These are phyloP conservation scores for Miniopterus natalensis DNA, from an alignment of 2,113 vertebrate species.

Conservation along the genomic window DNA sequence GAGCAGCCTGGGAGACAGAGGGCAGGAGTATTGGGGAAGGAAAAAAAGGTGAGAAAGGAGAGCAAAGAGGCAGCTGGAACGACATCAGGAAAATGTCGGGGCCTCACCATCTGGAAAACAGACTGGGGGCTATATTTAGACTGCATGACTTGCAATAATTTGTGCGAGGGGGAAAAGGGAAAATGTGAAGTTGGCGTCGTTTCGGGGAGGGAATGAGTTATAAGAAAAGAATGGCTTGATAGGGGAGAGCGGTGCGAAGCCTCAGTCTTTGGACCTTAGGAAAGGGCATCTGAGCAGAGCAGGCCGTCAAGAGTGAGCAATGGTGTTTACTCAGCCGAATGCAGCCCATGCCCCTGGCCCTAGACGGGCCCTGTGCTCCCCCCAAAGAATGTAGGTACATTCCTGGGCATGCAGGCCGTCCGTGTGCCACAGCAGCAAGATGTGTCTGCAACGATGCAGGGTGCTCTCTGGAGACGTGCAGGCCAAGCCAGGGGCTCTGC, in stretches of 20 bases:
- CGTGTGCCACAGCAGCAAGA: slow-evolving; percentile 74
- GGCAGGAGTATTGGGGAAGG: background rate
- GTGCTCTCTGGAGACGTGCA: slow-evolving; percentile 72
- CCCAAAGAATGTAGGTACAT: slow-evolving; percentile 75
- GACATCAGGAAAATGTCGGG: slow-evolving; percentile 79
- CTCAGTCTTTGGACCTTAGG: slow-evolving; percentile 55
- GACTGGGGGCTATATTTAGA: slow-evolving; percentile 90
- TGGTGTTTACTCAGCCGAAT: slow-evolving; percentile 84
- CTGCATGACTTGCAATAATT: slow-evolving; percentile 91
- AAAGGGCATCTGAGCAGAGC: slow-evolving; percentile 68
- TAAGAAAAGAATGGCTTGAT: slow-evolving; percentile 76
- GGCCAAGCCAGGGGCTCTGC: slow-evolving; percentile 36
- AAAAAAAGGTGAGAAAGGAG: slow-evolving; percentile 64
- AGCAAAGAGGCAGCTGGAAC: slow-evolving; percentile 85
- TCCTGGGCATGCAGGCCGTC: slow-evolving; percentile 74
- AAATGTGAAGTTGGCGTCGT: slow-evolving; percentile 81
- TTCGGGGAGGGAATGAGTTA: slow-evolving; percentile 82
- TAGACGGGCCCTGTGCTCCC: slow-evolving; percentile 72
- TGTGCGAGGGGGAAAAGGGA: slow-evolving; percentile 58
- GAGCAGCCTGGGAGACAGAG: background rate
- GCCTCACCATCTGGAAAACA: slow-evolving; percentile 89
- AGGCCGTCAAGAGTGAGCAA: slow-evolving; percentile 79
- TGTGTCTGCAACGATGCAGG: slow-evolving; percentile 66
- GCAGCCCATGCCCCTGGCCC: slow-evolving; percentile 80
- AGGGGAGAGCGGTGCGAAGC: slow-evolving; percentile 66